Conservation (phyloP, 2,113 vertebrate species). For the Stegostoma tigrinum region DNA sequence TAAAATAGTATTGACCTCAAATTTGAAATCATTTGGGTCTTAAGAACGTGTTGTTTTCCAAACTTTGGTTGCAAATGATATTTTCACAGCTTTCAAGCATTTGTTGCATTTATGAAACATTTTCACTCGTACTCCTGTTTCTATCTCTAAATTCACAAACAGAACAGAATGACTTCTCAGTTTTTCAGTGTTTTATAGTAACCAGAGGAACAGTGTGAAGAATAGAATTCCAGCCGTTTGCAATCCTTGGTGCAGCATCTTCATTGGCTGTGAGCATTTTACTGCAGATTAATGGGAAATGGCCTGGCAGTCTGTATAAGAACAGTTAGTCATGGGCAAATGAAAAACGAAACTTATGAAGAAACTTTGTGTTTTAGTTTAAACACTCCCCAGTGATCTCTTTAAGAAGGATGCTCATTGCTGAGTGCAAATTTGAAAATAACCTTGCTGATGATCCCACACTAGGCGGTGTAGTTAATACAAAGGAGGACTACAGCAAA, state of each 20-base stretch:
- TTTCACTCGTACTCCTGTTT: neutral
- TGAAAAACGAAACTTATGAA: no score
- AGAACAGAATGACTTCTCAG: neutral
- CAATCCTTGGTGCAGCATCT: neutral
- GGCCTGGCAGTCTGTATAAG: no score
- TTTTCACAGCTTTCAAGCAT: neutral
- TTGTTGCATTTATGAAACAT: neutral
- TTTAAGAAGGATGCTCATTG: no score
- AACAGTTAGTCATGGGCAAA: no score
- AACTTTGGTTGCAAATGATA: neutral
- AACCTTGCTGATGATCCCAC: no score
- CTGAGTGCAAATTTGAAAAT: no score
- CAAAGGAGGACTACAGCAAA: no score
- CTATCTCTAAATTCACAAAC: neutral
- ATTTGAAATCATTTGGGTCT: neutral
- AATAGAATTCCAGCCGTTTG: neutral
- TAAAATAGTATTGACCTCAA: neutral
- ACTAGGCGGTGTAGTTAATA: no score
- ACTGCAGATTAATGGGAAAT: no score
- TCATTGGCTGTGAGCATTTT: no score
- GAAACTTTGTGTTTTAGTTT: no score
- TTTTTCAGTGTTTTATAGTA: neutral
- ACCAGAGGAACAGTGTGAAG: neutral
- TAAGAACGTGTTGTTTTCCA: neutral
- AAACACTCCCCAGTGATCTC: no score